Conservation (phyloP, 2,797 vertebrate species). For the Neosilurus mollespiculum region DNA sequence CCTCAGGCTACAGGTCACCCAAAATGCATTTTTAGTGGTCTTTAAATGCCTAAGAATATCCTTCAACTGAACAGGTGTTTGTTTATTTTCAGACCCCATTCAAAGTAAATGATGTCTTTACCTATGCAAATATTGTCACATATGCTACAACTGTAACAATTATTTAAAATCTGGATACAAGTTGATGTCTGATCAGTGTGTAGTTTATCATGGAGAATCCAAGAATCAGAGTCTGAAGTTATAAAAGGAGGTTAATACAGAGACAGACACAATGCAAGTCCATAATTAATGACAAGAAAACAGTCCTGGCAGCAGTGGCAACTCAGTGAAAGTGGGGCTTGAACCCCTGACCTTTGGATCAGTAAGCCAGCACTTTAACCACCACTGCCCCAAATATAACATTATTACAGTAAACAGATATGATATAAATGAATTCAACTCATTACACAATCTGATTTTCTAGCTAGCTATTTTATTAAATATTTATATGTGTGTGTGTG, state of each 20-base stretch:
- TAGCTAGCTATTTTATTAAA: too few relatives aligned
- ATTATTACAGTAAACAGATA: too few relatives aligned
- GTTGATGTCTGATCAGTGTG: background rate
- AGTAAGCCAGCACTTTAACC: too few relatives aligned
- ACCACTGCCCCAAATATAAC: too few relatives aligned
- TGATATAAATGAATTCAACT: too few relatives aligned
- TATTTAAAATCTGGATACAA: background rate
- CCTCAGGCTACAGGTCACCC: constrained; percentile 22
- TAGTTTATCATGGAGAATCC: background rate
- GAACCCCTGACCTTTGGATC: too few relatives aligned
- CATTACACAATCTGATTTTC: too few relatives aligned
- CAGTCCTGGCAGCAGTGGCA: background rate
- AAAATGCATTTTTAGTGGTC: constrained; percentile 21
- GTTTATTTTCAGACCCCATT: constrained; percentile 13
- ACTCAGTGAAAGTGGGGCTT: too few relatives aligned
- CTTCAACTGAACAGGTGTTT: constrained; percentile 32
- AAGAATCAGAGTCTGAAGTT: background rate
- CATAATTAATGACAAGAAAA: background rate
- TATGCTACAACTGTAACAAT: background rate
- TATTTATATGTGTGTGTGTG: too few relatives aligned
- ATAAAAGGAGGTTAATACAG: background rate
- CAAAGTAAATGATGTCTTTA: background rate
- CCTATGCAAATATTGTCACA: constrained; percentile 24
- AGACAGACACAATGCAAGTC: background rate
- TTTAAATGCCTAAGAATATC: background rate